Percentiles rank a stretch among this genome's conserved stretches.
Evolutionary conservation across 1,140 invertebrate species (phyloP).

Genomic region (Zaprionus nigranus): DNA sequence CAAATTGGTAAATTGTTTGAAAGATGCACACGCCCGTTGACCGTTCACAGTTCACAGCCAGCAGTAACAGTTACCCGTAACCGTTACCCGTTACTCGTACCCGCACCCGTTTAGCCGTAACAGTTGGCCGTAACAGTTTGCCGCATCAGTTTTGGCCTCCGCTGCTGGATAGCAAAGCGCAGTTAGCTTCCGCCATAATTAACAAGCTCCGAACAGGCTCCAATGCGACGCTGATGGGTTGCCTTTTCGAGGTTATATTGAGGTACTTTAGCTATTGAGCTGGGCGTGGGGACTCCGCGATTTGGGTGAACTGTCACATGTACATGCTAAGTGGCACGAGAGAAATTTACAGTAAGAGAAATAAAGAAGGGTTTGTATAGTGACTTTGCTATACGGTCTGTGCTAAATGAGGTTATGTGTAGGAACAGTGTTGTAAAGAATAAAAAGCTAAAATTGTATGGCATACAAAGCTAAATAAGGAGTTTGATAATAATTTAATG

Average conservation of each 20-base stretch:
- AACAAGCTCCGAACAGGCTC: conserved; percentile 64
- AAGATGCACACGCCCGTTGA: conserved; percentile 58
- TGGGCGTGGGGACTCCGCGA: not conserved
- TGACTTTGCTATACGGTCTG: not conserved
- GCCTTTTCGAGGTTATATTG: conserved; percentile 18
- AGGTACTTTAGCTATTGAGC: not conserved
- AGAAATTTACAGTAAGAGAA: not conserved
- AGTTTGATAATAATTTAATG: no score
- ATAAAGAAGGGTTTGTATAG: not conserved
- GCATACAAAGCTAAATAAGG: not conserved
- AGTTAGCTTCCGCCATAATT: conserved; percentile 55
- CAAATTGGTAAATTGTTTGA: conserved; percentile 80
- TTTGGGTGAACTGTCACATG: not conserved
- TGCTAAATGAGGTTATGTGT: not conserved
- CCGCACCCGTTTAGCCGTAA: not conserved
- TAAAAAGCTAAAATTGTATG: not conserved
- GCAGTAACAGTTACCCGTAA: conserved; percentile 8
- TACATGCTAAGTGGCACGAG: not conserved
- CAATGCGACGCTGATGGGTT: conserved; percentile 55
- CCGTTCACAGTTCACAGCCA: conserved; percentile 21
- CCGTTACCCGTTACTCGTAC: not conserved
- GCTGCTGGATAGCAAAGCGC: conserved; percentile 12
- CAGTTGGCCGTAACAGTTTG: not conserved
- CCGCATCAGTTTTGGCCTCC: not conserved
- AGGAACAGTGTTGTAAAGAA: not conserved